Evolutionary conservation across 2,888 invertebrate species (phyloP).

Genomic region (Orchesella flavescens): DNA sequence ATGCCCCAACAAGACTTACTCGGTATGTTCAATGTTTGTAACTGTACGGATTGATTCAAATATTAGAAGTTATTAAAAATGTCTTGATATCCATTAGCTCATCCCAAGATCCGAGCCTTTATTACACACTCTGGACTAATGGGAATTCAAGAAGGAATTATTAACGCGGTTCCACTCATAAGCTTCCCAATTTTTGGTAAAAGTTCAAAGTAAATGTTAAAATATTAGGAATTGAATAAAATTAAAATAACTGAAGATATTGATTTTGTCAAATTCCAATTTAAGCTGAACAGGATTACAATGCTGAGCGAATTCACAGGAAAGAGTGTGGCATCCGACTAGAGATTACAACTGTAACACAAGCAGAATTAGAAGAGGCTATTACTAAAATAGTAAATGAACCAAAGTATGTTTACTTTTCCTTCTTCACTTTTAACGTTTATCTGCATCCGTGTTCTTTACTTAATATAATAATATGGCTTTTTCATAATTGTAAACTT

Average conservation of each 20-base stretch:
- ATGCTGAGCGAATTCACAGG: constrained; percentile 46
- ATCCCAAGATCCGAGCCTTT: constrained; percentile 43
- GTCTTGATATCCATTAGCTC: too few relatives aligned
- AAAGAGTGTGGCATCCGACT: constrained; percentile 31
- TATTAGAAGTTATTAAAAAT: too few relatives aligned
- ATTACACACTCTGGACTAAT: constrained; percentile 39
- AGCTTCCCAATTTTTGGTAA: constrained; percentile 45
- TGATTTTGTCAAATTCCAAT: too few relatives aligned
- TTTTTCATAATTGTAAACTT: background rate
- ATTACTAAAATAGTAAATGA: constrained; percentile 22
- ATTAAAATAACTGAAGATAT: too few relatives aligned
- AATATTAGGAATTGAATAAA: too few relatives aligned
- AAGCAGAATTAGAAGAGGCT: constrained; percentile 33
- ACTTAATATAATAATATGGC: background rate
- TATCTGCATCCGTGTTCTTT: too few relatives aligned
- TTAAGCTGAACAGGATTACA: constrained; percentile 42
- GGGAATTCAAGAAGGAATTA: constrained; percentile 33
- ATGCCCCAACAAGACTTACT: constrained; percentile 48
- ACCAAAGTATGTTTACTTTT: constrained; percentile 38
- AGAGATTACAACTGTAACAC: constrained; percentile 36
- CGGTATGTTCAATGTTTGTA: too few relatives aligned
- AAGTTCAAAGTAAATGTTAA: too few relatives aligned
- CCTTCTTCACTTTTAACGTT: too few relatives aligned
- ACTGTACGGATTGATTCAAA: too few relatives aligned
- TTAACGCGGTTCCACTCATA: constrained; percentile 26